Conservation (phyloP, 1,140 invertebrate genomes). For the Ylistrum balloti region DNA sequence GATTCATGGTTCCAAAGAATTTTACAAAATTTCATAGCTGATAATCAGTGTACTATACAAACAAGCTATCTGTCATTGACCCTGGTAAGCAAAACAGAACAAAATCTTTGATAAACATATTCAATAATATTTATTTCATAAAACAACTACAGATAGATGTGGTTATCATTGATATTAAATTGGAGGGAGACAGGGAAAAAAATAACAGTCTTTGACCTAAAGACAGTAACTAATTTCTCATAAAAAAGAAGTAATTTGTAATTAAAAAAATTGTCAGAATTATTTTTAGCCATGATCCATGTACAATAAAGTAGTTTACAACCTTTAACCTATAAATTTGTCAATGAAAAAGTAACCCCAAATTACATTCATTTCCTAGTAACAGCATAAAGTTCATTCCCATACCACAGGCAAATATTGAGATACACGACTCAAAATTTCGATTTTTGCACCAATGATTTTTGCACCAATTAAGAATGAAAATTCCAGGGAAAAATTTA, state of each 20-base stretch:
- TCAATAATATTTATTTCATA: conserved; percentile 23
- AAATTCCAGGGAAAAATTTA: too few species aligned
- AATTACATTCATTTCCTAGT: too few species aligned
- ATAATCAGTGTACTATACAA: too few species aligned
- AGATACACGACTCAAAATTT: too few species aligned
- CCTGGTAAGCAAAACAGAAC: not conserved
- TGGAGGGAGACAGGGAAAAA: conserved; percentile 8
- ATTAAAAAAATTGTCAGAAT: not conserved
- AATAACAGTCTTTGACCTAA: not conserved
- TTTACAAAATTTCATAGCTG: too few species aligned
- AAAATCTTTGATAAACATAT: not conserved
- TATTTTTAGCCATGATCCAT: not conserved
- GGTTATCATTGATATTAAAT: conserved; percentile 6
- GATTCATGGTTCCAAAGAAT: too few species aligned
- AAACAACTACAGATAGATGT: conserved; percentile 35
- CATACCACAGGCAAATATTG: too few species aligned
- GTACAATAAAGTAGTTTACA: not conserved
- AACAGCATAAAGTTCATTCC: too few species aligned
- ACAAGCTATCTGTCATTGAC: too few species aligned
- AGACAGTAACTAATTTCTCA: not conserved
- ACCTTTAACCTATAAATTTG: not conserved
- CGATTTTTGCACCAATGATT: too few species aligned
- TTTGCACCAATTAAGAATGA: too few species aligned
- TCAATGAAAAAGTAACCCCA: too few species aligned
- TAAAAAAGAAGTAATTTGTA: not conserved